phyloP scores from a whole-genome alignment of 2,113 vertebrate species.

The Boulengeromyrus knoepffleri region DNA sequence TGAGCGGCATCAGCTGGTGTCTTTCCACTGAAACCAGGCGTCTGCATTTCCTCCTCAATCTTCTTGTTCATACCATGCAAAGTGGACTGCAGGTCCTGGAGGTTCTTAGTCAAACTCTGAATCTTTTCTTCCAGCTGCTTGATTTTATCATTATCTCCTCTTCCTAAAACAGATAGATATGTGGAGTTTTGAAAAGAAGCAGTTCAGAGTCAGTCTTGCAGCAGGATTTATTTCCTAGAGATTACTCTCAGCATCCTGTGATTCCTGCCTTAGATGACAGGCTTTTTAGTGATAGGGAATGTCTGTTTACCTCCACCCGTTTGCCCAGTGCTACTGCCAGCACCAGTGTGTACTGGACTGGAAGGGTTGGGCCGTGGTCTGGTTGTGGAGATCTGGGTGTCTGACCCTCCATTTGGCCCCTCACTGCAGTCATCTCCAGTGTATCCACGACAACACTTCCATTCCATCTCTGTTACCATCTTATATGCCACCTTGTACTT shows the following conservation, averaged over 20 bases:
- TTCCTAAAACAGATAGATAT: conserved; percentile 44
- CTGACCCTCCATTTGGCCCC: conserved; percentile 47
- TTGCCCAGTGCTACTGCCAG: conserved; percentile 55
- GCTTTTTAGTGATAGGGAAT: too few species aligned
- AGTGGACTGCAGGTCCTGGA: conserved; percentile 69
- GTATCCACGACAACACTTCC: conserved; percentile 89
- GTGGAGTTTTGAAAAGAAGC: background rate
- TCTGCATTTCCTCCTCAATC: conserved; percentile 52
- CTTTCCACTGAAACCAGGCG: conserved; percentile 47
- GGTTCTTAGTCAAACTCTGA: conserved; percentile 68
- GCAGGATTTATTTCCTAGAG: background rate
- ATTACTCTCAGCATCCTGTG: background rate
- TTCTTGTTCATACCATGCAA: conserved; percentile 59
- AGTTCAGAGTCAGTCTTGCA: background rate
- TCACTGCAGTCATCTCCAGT: conserved; percentile 73
- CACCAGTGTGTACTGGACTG: conserved; percentile 64
- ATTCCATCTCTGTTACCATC: conserved; percentile 84
- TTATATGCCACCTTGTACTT: conserved; percentile 85
- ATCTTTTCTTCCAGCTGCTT: conserved; percentile 78
- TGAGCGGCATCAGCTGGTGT: conserved; percentile 72
- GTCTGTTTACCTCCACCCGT: conserved; percentile 52
- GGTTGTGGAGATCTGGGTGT: conserved; percentile 51
- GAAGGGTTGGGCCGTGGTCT: conserved; percentile 56
- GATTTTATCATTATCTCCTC: conserved; percentile 64
- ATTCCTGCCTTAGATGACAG: background rate